Evolutionary conservation across 2,113 vertebrate species (phyloP), one percentile per base, ranked within the genome.

Genomic region (Trematomus loennbergii): DNA sequence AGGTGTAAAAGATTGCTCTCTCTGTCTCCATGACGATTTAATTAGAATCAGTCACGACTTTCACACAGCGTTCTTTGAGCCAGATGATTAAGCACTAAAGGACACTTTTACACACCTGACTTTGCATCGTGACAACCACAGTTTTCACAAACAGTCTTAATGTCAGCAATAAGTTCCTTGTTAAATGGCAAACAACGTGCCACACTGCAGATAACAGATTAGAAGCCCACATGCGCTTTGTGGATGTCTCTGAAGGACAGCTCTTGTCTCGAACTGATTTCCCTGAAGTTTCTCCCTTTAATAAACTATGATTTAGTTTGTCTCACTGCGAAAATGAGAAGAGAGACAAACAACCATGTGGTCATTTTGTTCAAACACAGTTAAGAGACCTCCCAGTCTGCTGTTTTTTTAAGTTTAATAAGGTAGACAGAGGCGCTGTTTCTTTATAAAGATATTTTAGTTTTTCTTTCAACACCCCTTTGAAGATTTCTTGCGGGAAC

Each of bases 41-140:
- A 86, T 78, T 78, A 75, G 62, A 18, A 67, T 80, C 78, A 73
- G 80, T 90, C 81, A 86, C 72, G 66, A 88, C 79, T 88, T 86
- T 78, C 66, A 59, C 67, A 70, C 78, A 87, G 85, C 17, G 12
- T 29, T 15, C 46, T 82, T 68, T 83, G 72, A 86, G 69, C 83
- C 60, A 65, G 20, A 50, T 70, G 63, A 46, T 61, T 69, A 36
- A 18, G 61, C 40, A 61, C 53, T 50, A 70, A 10, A 62, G 70
- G 72, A 54, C 60, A 75, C 53, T 67, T 74, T 65, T 49, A 60
- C 57, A 78, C 72, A 74, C 60, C 67, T 87, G 70, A n/a, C 2
- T 57, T 57, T 80, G 63, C 13, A 15, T 83, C 12, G 12, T 52
- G 64, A 77, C 63, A 82, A 76, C 63, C 55, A 53, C 60, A 53